Evolutionary conservation across 2,113 vertebrate species (phyloP).

Genomic region (Blennius ocellaris): DNA sequence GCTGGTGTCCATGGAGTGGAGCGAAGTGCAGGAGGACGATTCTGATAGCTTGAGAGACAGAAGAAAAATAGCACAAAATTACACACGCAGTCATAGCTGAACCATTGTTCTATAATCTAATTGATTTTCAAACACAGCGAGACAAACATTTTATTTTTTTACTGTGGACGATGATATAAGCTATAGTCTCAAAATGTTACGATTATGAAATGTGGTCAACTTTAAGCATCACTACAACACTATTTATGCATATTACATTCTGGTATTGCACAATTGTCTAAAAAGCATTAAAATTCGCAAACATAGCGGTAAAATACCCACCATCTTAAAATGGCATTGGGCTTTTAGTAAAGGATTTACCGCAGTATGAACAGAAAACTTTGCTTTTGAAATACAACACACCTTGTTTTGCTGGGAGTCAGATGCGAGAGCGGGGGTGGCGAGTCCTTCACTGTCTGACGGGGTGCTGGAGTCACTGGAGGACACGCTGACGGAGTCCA

Average conservation of each 20-base stretch:
- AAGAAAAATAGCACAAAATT: background rate
- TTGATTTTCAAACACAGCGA: background rate
- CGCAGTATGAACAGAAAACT: no score
- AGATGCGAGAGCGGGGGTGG: constrained; percentile 75
- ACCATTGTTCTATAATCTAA: background rate
- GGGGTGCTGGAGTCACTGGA: constrained; percentile 91
- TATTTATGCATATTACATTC: no score
- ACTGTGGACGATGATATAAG: no score
- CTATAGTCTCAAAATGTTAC: no score
- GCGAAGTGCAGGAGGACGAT: constrained; percentile 87
- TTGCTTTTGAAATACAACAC: constrained; percentile 22
- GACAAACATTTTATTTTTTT: background rate
- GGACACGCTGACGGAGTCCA: constrained; percentile 92
- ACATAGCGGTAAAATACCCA: background rate
- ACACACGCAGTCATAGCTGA: background rate
- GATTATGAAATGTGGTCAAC: no score
- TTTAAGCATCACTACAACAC: no score
- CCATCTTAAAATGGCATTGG: background rate
- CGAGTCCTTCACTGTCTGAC: constrained; percentile 85
- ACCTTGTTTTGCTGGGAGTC: constrained; percentile 89
- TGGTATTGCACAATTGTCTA: no score
- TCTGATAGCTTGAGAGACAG: constrained; percentile 82
- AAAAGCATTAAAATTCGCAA: background rate
- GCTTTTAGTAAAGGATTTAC: background rate
- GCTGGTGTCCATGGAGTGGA: constrained; percentile 86